phyloP scores from a whole-genome alignment of 2,113 vertebrate genomes.

The Hemiscyllium ocellatum region DNA sequence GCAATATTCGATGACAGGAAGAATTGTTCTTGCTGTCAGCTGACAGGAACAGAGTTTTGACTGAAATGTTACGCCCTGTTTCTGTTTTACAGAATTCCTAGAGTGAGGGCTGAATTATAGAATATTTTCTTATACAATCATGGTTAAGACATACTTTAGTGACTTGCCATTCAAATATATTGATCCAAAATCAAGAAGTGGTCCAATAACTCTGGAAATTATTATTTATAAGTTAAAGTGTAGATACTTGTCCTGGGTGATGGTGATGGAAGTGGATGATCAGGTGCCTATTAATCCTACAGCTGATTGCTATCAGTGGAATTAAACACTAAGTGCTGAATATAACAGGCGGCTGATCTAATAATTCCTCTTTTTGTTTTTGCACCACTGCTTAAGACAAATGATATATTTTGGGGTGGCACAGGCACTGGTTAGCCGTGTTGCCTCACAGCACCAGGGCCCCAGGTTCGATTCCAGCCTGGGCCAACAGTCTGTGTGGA shows the following conservation, averaged over 20 bases:
- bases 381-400: not conserved
- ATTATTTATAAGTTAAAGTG: not conserved
- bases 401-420: not conserved
- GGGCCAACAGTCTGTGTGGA: no score
- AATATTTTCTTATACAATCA: not conserved
- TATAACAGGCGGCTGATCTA: not conserved
- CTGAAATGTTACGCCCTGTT: not conserved
- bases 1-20: not conserved
- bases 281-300: not conserved
- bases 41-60: no score
- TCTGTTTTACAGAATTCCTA: not conserved
- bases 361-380: not conserved
- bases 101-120: not conserved
- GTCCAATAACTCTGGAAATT: not conserved
- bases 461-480: no score
- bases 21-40: not conserved
- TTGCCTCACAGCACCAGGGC: no score
- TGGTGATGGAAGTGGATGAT: not conserved
- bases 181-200: not conserved
- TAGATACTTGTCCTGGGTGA: not conserved
- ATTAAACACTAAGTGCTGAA: no score
- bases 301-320: no score
- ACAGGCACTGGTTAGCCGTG: no score
- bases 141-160: not conserved
- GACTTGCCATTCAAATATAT: not conserved